Conservation (phyloP, 1,140 invertebrate species). For the Probaryconus sp. region DNA sequence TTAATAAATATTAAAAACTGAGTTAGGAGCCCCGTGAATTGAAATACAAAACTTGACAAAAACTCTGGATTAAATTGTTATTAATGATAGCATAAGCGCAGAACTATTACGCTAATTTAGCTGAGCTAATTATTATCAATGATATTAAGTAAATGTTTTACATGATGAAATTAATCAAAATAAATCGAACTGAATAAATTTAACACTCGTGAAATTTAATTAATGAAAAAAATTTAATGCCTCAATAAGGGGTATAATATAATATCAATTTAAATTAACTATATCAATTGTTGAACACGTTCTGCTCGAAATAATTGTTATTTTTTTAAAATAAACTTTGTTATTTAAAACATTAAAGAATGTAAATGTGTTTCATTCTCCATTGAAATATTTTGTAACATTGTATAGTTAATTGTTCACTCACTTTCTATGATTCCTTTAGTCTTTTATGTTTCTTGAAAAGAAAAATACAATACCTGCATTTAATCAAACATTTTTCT, state of each 20-base stretch:
- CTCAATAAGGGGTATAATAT: constrained; percentile 15
- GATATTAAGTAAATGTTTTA: constrained; percentile 43
- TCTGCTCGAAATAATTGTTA: constrained; percentile 1
- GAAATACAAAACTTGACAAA: constrained; percentile 16
- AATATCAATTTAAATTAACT: background rate
- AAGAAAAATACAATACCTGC: no score
- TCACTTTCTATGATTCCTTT: no score
- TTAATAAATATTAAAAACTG: constrained; percentile 53
- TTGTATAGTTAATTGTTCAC: no score
- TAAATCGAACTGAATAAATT: constrained; percentile 19
- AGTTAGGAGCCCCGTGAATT: constrained; percentile 51
- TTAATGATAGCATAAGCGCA: constrained; percentile 52
- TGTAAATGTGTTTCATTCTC: no score
- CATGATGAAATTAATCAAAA: constrained; percentile 11
- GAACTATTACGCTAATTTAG: constrained; percentile 51
- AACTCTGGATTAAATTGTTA: constrained; percentile 22
- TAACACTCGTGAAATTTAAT: constrained; percentile 28
- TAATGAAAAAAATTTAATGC: constrained; percentile 33
- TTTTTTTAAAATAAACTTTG: constrained; percentile 10
- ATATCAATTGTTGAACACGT: constrained; percentile 22
- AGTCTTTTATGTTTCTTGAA: no score
- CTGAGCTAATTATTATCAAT: constrained; percentile 57
- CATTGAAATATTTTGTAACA: no score
- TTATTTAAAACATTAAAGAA: constrained; percentile 1
- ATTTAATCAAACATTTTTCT: no score